These are phyloP conservation scores for Hydriomena furcata DNA, from an alignment of 2,888 invertebrate species.

Conservation along the genomic window DNA sequence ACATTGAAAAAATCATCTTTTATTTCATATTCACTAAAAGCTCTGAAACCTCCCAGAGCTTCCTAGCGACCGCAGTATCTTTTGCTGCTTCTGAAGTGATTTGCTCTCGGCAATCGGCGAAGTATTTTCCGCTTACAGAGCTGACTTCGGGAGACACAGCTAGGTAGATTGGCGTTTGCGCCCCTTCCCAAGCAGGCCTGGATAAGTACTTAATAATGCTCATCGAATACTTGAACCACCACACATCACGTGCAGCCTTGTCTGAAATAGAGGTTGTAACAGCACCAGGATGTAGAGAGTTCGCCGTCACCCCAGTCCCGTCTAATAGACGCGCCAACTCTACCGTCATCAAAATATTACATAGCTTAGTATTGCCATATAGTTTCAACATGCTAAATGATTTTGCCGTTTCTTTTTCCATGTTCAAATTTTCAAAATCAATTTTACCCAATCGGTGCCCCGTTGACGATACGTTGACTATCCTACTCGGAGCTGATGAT, in stretches of 20 bases:
- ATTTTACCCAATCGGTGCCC: conserved; percentile 51
- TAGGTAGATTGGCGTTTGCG: conserved; percentile 82
- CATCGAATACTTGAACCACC: conserved; percentile 58
- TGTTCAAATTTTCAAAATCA: conserved; percentile 52
- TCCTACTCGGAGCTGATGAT: conserved; percentile 64
- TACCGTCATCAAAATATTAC: conserved; percentile 84
- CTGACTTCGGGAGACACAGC: conserved; percentile 79
- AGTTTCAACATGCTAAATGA: conserved; percentile 31
- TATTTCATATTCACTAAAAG: no score
- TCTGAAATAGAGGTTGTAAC: conserved; percentile 76
- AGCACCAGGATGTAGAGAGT: conserved; percentile 90
- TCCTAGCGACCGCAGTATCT: conserved; percentile 76
- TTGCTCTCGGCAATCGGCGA: conserved; percentile 78
- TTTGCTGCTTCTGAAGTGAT: conserved; percentile 65
- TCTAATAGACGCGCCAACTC: conserved; percentile 87
- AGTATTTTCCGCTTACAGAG: conserved; percentile 84
- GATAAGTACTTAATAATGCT: background rate
- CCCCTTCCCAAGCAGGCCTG: conserved; percentile 55
- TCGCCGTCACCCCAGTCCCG: conserved; percentile 88
- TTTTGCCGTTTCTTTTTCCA: conserved; percentile 43
- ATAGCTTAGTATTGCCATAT: conserved; percentile 86
- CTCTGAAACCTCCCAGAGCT: conserved; percentile 86
- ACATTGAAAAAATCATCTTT: no score
- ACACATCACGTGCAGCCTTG: conserved; percentile 48
- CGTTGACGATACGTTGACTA: conserved; percentile 67